Conservation (phyloP, 2,888 invertebrate species). For the Folsomia manolachei region DNA sequence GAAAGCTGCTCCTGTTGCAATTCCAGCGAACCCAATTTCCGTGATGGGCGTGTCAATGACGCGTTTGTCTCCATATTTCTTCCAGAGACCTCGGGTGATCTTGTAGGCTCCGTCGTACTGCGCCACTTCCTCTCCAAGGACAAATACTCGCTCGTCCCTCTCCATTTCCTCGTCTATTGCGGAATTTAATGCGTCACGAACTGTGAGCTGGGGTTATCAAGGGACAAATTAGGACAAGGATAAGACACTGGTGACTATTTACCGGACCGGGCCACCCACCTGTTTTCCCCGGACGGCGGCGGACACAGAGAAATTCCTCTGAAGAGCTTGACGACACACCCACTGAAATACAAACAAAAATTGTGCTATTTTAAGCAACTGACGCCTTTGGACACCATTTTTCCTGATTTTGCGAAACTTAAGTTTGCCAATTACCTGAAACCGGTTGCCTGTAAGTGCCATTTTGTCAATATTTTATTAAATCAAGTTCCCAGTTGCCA, state of each 20-base stretch:
- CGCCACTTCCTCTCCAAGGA: slow-evolving; percentile 89
- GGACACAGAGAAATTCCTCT: slow-evolving; percentile 60
- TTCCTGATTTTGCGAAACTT: no score
- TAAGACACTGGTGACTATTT: background rate
- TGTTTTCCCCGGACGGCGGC: slow-evolving; percentile 53
- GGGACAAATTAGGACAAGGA: background rate
- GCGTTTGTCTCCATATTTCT: slow-evolving; percentile 95
- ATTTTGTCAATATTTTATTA: no score
- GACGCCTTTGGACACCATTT: no score
- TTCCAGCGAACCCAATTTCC: slow-evolving; percentile 93
- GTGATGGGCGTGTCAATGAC: slow-evolving; percentile 98
- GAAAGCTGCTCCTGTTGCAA: slow-evolving; percentile 73
- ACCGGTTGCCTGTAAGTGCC: slow-evolving; percentile 9
- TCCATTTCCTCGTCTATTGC: slow-evolving; percentile 97
- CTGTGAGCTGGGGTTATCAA: slow-evolving; percentile 64
- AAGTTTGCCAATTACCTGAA: slow-evolving; percentile 6
- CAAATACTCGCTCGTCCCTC: slow-evolving; percentile 83
- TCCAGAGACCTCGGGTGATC: slow-evolving; percentile 90
- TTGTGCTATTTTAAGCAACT: background rate
- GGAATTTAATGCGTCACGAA: slow-evolving; percentile 92
- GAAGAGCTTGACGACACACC: slow-evolving; percentile 50
- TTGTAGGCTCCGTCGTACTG: slow-evolving; percentile 13
- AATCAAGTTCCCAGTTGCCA: no score
- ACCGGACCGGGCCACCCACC: slow-evolving; percentile 35
- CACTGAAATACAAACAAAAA: slow-evolving; percentile 32